Conservation (phyloP, 37 sponge, comb jelly and placozoan species). For the Halichondria panicea region DNA sequence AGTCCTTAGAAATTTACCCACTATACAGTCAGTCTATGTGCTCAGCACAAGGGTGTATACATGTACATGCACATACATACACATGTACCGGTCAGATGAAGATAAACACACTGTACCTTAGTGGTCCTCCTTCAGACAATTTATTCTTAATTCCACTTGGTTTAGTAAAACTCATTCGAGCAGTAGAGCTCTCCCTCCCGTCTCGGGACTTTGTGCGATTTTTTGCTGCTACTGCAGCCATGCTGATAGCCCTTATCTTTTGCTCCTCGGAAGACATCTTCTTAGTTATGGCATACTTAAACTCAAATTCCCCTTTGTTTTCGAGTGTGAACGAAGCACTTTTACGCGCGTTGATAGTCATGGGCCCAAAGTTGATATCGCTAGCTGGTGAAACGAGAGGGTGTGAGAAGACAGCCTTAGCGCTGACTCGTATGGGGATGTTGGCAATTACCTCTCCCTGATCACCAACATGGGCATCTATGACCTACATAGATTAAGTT, state of each 20-base stretch:
- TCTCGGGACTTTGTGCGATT: slow-evolving; percentile 37
- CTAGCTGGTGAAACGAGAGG: slow-evolving; percentile 77
- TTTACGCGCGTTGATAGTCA: slow-evolving; percentile 71
- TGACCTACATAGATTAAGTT: slow-evolving; percentile 48
- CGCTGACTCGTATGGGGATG: slow-evolving; percentile 88
- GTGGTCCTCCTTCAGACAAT: no score
- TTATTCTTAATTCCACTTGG: no score
- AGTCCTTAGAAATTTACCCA: no score
- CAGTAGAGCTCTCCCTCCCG: neutral
- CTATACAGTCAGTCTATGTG: no score
- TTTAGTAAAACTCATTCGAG: neutral
- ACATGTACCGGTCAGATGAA: no score
- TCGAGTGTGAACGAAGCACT: slow-evolving; percentile 75
- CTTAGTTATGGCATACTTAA: slow-evolving; percentile 91
- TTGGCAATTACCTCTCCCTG: slow-evolving; percentile 93
- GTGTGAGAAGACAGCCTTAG: slow-evolving; percentile 83
- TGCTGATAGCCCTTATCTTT: slow-evolving; percentile 25
- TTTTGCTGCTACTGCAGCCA: neutral
- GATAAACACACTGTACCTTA: no score
- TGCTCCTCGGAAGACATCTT: slow-evolving; percentile 24
- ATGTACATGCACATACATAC: no score
- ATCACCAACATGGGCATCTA: slow-evolving; percentile 86
- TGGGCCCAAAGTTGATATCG: slow-evolving; percentile 93
- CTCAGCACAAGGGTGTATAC: no score
- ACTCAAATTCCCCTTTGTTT: slow-evolving; percentile 97